Evolutionary conservation across 2,797 vertebrate genomes (phyloP), one percentile per base, ranked within the genome.

Genomic region (Okamejei kenojei): DNA sequence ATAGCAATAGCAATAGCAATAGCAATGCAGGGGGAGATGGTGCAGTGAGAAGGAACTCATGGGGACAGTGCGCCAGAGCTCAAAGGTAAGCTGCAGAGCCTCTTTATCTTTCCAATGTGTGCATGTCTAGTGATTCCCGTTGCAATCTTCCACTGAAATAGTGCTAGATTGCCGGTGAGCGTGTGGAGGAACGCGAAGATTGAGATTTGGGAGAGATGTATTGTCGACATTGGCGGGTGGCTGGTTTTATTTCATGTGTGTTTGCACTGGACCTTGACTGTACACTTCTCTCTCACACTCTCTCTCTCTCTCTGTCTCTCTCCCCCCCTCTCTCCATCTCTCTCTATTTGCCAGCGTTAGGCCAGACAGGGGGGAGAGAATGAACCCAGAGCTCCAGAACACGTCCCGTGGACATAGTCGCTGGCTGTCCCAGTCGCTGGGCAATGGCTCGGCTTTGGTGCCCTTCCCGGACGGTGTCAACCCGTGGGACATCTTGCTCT

Each of bases 401-500:
- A 92, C 90, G 54, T 73, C 71, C 10, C 2, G 7, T 58, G 45
- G 58, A 54, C 29, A 45, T 54, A 71, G 90, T 45, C 68, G 68
- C 38, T 76, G 38, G 90, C 4, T 92, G 90, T 35, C 90, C 7
- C 90, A 92, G 90, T 5, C 90, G 7, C 32, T 38, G 1, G 90
- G 76, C 23, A 92, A 92, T 71, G 19, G 10, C 38, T 92, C 90
- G 15, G 90, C 90, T 0, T 68, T 92, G 26, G 23, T 92, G 6
- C 90, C 90, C 3, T n/a, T 76, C 10, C 3, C 71, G 32, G 90
- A 76, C 23, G 32, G 68, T 23, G 97, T 99, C 93, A 99, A 99
- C 97, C 99, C 99, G 74, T 99, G 99, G 99, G 99, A 99, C 96
- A 97, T 99, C 79, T 98, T 99, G 94, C 95, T 99, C 95, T 99